A percentile compares a stretch with the other conserved stretches of the same genome.
Conservation (phyloP, 2,113 vertebrate genomes). For the Lipophrys pholis region DNA sequence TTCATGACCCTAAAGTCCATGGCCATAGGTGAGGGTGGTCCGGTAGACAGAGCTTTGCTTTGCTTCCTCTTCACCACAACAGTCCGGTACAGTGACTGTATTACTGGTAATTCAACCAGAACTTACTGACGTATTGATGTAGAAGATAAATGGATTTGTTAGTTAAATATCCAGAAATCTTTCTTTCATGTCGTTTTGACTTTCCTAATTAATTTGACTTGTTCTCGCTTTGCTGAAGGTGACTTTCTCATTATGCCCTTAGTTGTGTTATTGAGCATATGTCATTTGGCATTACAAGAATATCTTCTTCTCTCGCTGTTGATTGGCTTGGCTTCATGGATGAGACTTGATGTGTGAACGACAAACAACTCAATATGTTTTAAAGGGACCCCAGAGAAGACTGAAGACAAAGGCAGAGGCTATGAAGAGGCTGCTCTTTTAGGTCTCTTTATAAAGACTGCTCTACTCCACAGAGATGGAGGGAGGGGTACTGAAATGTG, state of each 20-base stretch:
- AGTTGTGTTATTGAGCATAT: conserved; percentile 30
- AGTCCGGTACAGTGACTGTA: too few relatives aligned
- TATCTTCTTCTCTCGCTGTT: conserved; percentile 22
- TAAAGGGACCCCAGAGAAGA: conserved; percentile 60
- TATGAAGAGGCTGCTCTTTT: conserved; percentile 43
- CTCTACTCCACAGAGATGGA: conserved; percentile 14
- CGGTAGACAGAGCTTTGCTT: too few relatives aligned
- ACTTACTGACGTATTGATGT: background rate
- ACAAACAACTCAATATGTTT: conserved; percentile 61
- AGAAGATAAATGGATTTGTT: background rate
- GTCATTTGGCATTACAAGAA: conserved; percentile 57
- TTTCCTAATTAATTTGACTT: conserved; percentile 1
- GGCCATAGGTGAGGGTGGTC: too few relatives aligned
- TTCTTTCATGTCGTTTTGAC: background rate
- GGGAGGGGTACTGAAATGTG: conserved; percentile 6
- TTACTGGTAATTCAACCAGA: too few relatives aligned
- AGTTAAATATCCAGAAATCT: background rate
- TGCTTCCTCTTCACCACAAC: too few relatives aligned
- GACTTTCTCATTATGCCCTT: conserved; percentile 20
- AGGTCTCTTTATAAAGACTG: conserved; percentile 25
- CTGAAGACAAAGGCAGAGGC: conserved; percentile 32
- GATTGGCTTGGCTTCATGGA: conserved; percentile 51
- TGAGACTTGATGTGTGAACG: conserved; percentile 19
- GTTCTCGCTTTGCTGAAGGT: conserved; percentile 41
- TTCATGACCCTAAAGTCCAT: too few relatives aligned